Base-by-base conservation (phyloP, 1,140 invertebrate genomes). In the Leptopilina clavipes region DNA sequence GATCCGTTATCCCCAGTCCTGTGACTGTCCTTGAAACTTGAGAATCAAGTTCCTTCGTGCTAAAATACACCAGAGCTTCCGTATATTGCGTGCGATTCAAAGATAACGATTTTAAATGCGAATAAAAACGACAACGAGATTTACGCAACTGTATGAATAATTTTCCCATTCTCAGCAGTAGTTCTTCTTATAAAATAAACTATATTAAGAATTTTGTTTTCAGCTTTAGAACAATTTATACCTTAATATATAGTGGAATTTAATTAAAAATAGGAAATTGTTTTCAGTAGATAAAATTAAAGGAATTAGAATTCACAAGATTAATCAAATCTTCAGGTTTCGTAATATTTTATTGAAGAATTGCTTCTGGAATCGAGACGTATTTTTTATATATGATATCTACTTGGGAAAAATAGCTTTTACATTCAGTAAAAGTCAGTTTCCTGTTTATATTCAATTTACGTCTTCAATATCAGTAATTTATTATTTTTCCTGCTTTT, bases 1-100 rank as follows among this genome's bases (percentile, higher is more conserved):
- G 25, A 65, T 65, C 59, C 59, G 59, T 65, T 65, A 65, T 65
- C n/a, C n/a, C n/a, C n/a, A n/a, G n/a, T n/a, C 59, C 25, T 65
- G 22, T 19, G 22, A 31, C 59, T 12, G 59, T 65, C 22, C 59
- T 65, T 37, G 59, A 65, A 31, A 65, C 59, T 65, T 31, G 59
- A 65, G 59, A 65, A 65, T 65, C 59, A 65, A 65, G 59, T 65
- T 65, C 59, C 25, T 65, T 37, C 25, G 59, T n/a, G 25, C 31
- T 65, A 31, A 65, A 31, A 31, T 65, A 37, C 12, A 31, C 12
- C 2, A 37, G 22, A 65, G 25, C 59, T 65, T 65, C 59, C 59
- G 59, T 37, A 65, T 17, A 65, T 17, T 65, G 59, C 59, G 22
- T 65, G 22, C 14, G 22, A 65, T 65, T 65, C 14, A 22, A 31